Conservation (phyloP, 2,113 vertebrate species). For the Nycticryphes semicollaris region DNA sequence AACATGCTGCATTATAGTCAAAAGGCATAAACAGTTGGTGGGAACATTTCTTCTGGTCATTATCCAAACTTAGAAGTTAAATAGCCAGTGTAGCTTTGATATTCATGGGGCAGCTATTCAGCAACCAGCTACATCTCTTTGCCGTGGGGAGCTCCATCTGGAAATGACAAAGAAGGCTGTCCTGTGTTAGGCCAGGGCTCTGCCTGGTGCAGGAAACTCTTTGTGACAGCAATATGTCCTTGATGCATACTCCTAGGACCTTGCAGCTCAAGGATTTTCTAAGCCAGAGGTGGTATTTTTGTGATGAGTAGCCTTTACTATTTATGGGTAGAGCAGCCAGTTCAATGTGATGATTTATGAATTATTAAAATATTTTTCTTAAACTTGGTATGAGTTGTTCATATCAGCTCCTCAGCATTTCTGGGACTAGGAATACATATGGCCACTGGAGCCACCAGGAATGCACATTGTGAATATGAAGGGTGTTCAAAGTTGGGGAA, state of each 20-base stretch:
- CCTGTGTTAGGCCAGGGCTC: background rate
- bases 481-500: background rate
- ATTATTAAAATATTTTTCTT: constrained; percentile 4
- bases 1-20: background rate
- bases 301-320: background rate
- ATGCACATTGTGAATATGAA: fast-evolving
- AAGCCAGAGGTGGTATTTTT: background rate
- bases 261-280: background rate
- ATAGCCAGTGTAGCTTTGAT: background rate
- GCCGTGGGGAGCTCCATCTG: background rate
- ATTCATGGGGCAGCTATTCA: background rate
- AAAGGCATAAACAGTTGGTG: background rate
- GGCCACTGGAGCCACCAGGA: background rate
- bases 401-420: background rate
- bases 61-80: background rate
- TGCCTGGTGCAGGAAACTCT: background rate
- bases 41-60: background rate
- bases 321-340: background rate
- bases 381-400: background rate
- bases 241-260: background rate
- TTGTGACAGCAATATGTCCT: fast-evolving
- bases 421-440: background rate
- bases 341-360: background rate
- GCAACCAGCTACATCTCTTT: background rate
- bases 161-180: background rate